phyloP scores from a whole-genome alignment of 1,140 invertebrate species.

The Megathymus violae region DNA sequence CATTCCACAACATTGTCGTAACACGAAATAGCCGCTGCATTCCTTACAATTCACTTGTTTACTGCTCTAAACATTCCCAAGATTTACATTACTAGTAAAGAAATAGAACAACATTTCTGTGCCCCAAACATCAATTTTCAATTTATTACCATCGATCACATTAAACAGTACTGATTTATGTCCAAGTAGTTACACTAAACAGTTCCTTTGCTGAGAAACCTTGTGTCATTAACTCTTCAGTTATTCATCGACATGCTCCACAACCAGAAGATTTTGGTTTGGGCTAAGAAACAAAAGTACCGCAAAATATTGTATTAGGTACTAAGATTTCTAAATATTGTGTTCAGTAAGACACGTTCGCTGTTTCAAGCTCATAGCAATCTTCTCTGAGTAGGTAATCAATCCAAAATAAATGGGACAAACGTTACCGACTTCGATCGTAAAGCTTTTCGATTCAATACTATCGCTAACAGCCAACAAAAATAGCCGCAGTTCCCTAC shows the following conservation, averaged over 20 bases:
- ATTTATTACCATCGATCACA: no score
- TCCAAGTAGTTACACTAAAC: no score
- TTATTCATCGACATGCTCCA: no score
- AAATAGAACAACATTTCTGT: not conserved
- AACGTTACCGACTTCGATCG: not conserved
- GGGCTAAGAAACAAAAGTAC: no score
- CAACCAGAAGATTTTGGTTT: no score
- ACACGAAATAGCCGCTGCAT: constrained; percentile 25
- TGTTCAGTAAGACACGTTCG: not conserved
- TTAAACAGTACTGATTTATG: no score
- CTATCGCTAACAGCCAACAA: constrained; percentile 16
- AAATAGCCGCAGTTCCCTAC: constrained; percentile 25
- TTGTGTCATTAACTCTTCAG: no score
- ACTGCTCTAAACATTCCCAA: not conserved
- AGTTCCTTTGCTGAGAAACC: no score
- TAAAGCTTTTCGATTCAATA: constrained; percentile 15
- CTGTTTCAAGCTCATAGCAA: not conserved
- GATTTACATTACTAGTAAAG: not conserved
- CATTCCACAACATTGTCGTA: constrained; percentile 26
- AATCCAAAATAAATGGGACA: not conserved
- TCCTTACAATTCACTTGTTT: constrained; percentile 10
- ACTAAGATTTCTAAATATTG: no score
- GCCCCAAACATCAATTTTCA: not conserved
- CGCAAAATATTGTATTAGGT: no score
- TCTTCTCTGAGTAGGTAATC: not conserved